These are phyloP conservation scores for Chrysolina americana DNA, from an alignment of 2,888 invertebrate species.

Conservation along the genomic window DNA sequence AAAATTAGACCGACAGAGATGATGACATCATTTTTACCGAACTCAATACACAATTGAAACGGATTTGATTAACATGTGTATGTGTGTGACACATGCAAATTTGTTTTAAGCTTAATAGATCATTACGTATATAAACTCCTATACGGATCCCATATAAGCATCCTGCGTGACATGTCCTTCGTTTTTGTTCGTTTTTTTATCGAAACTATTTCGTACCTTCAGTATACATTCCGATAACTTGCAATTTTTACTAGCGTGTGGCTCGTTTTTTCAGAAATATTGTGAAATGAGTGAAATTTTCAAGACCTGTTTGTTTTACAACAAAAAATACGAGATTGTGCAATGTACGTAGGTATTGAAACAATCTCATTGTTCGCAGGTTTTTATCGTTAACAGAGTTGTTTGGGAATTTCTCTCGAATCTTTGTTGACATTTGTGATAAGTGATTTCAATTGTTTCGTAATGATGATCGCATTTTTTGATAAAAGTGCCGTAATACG, in stretches of 20 bases:
- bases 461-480: neutral
- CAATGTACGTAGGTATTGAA: constrained; percentile 16
- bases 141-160: constrained; percentile 11
- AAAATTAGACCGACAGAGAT: constrained; percentile 1
- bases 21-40: constrained; percentile 8
- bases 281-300: constrained; percentile 19
- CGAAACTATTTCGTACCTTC: neutral
- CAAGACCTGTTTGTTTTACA: constrained; percentile 29
- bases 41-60: neutral
- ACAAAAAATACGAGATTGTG: constrained; percentile 32
- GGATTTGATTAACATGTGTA: constrained; percentile 24
- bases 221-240: neutral
- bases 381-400: neutral
- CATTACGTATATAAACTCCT: constrained; percentile 24
- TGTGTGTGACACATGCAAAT: constrained; percentile 26
- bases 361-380: neutral
- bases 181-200: neutral
- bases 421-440: neutral
- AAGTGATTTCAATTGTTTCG: neutral
- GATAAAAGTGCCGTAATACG: neutral
- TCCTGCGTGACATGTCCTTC: constrained; percentile 18
- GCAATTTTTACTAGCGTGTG: neutral
- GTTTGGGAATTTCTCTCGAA: neutral
- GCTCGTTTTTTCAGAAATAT: neutral
- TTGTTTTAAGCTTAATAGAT: constrained; percentile 23